These are phyloP conservation scores for Erpornis zantholeuca DNA, from an alignment of 2,113 vertebrate genomes.

Conservation along the genomic window DNA sequence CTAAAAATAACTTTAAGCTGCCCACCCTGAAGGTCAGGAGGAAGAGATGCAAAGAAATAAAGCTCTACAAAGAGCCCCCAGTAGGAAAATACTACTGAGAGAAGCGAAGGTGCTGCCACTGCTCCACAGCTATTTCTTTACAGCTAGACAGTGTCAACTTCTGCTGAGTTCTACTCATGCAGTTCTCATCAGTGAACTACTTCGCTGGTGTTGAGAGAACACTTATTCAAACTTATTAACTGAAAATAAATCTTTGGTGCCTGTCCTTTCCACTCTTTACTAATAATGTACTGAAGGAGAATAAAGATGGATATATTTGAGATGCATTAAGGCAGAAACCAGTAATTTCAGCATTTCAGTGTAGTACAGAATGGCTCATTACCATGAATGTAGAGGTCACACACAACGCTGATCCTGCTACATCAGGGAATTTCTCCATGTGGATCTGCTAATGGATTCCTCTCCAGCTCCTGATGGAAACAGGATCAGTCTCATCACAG, in stretches of 20 bases:
- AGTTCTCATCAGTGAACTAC: not conserved
- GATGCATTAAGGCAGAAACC: not conserved
- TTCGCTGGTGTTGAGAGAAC: not conserved
- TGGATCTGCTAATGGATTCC: not conserved
- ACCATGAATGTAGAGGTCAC: not conserved
- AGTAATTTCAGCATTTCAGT: not conserved
- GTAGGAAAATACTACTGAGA: not conserved
- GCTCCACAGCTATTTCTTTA: not conserved
- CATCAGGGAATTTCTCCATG: not conserved
- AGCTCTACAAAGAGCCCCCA: not conserved
- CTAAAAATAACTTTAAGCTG: slow-evolving; percentile 16
- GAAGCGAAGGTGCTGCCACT: not conserved
- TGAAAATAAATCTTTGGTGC: not conserved
- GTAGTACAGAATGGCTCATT: fast-evolving
- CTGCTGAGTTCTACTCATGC: not conserved
- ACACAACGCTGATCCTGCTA: not conserved
- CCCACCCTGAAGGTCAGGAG: not conserved
- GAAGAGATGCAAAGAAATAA: not conserved
- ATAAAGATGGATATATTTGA: not conserved
- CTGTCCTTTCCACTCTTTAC: not conserved
- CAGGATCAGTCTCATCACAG: not conserved
- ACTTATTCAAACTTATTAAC: not conserved
- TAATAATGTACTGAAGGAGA: not conserved
- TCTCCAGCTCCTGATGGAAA: not conserved
- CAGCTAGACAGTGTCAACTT: not conserved